These are phyloP conservation scores for Cladopsammia gracilis DNA, from an alignment of 64 coral and sea anemone genomes.

Conservation along the genomic window DNA sequence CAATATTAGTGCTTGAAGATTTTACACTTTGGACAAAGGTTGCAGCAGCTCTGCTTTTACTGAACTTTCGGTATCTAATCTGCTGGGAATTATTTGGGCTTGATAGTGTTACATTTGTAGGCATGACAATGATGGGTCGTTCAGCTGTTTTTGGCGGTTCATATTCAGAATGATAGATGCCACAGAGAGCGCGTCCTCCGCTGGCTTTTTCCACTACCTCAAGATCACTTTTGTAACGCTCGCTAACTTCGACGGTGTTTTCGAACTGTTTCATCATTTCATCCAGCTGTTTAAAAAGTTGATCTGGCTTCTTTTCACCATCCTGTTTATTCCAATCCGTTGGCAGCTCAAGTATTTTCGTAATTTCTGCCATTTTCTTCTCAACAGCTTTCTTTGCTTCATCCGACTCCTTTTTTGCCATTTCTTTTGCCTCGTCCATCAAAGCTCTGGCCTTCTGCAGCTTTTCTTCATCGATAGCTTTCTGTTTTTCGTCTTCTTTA, in stretches of 20 bases:
- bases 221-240: constrained; percentile 22
- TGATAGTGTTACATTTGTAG: constrained; percentile 22
- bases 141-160: constrained; percentile 4
- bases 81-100: constrained; percentile 39
- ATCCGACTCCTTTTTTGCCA: constrained; percentile 15
- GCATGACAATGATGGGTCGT: not conserved
- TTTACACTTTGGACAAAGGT: constrained; percentile 33
- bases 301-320: not conserved
- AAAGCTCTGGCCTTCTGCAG: constrained; percentile 46
- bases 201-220: constrained; percentile 44
- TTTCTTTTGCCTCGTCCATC: constrained; percentile 63
- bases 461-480: constrained; percentile 49
- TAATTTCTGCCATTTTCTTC: constrained; percentile 32
- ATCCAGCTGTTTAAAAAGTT: constrained; percentile 30
- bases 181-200: constrained; percentile 37
- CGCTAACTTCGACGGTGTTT: constrained; percentile 2
- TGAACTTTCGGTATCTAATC: constrained; percentile 34
- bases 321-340: constrained; percentile 60
- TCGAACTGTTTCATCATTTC: constrained; percentile 8
- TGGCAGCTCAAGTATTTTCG: constrained; percentile 47
- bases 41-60: constrained; percentile 16
- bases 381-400: constrained; percentile 12
- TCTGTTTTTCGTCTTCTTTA: not conserved
- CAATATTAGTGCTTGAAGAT: constrained; percentile 51
- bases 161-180: constrained; percentile 46